A percentile compares a stretch with the other conserved stretches of the same genome.
phyloP scores from a whole-genome alignment of 1,140 invertebrate genomes.

The Episyrphus balteatus region DNA sequence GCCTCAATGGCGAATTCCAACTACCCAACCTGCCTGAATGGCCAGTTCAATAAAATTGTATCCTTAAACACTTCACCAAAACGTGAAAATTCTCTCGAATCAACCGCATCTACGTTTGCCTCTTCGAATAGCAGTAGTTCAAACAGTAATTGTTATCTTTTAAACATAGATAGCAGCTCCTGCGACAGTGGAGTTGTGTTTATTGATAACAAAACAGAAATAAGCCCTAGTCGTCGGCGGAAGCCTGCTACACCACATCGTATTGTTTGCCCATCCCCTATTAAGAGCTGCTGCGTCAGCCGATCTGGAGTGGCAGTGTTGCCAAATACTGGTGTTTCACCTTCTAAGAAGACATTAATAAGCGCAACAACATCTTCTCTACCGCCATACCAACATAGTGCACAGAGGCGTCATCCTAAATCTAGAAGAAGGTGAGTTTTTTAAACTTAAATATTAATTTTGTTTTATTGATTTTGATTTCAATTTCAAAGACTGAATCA shows the following conservation, averaged over 20 bases:
- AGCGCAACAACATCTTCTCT: not conserved
- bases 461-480: not conserved
- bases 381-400: not conserved
- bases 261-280: constrained; percentile 33
- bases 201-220: constrained; percentile 6
- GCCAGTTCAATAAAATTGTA: constrained; percentile 34
- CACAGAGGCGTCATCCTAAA: constrained; percentile 1
- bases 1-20: constrained; percentile 9
- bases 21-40: constrained; percentile 12
- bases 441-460: constrained; percentile 8
- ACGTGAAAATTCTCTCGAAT: constrained; percentile 1
- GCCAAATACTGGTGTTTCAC: not conserved
- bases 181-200: constrained; percentile 35
- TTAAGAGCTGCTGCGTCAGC: constrained; percentile 14
- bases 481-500: constrained; percentile 2
- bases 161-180: constrained; percentile 33
- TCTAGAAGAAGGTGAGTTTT: constrained; percentile 33
- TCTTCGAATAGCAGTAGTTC: not conserved
- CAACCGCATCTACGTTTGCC: not conserved
- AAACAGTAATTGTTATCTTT: constrained; percentile 9
- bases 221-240: constrained; percentile 11
- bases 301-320: not conserved
- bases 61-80: constrained; percentile 17
- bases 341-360: not conserved
- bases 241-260: constrained; percentile 36